phyloP scores from a whole-genome alignment of 23 tunicate species.

The Botrylloides violaceus region DNA sequence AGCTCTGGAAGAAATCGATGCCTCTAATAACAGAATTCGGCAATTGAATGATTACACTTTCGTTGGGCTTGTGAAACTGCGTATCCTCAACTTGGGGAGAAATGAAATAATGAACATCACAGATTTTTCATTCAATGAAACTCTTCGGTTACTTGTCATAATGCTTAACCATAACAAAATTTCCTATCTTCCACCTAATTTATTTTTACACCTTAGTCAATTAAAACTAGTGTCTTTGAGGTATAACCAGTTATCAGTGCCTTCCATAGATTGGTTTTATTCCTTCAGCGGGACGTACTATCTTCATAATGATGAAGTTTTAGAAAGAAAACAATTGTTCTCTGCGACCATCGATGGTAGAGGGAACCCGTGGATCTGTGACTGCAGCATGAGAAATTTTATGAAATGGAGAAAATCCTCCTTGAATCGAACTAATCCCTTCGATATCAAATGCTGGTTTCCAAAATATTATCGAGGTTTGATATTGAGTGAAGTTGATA shows the following conservation, averaged over 20 bases:
- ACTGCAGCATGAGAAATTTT: neutral
- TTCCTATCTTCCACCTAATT: neutral
- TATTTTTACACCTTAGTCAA: neutral
- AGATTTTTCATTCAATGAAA: neutral
- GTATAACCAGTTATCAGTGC: neutral
- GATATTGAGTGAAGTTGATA: neutral
- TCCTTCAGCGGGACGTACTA: constrained; percentile 5
- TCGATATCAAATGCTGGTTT: neutral
- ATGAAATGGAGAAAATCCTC: neutral
- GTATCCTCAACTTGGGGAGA: neutral
- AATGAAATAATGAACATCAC: neutral
- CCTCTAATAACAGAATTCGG: neutral
- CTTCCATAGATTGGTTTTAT: neutral
- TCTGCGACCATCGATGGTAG: neutral
- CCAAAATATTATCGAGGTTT: neutral
- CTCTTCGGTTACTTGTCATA: neutral
- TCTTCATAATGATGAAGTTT: neutral
- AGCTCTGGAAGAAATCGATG: neutral
- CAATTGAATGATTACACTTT: neutral
- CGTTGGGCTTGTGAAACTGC: neutral
- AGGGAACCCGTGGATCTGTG: constrained; percentile 1
- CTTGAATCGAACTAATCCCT: neutral
- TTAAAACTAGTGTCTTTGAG: neutral
- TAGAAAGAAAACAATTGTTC: neutral
- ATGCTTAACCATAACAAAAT: neutral